Percentiles rank a stretch among this genome's conserved stretches.
Conservation (phyloP, 2,888 invertebrate genomes). For the Ashinkailepas kermadecensis region DNA sequence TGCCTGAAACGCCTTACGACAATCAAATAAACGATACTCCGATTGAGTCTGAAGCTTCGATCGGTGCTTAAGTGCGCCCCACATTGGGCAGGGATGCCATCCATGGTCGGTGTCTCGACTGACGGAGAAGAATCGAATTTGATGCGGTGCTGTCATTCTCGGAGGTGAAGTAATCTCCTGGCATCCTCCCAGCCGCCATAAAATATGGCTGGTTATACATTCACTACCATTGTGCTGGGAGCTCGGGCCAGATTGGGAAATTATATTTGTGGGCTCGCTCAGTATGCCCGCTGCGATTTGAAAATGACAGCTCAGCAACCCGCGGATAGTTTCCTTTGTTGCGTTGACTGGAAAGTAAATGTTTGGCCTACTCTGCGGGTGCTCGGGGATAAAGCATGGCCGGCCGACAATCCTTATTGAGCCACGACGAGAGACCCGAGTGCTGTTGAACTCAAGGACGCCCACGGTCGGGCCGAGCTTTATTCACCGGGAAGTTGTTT, state of each 20-base stretch:
- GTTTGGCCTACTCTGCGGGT: background rate
- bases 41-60: no score
- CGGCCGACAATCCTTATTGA: background rate
- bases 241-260: slow-evolving; percentile 7
- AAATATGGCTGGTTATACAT: slow-evolving; percentile 9
- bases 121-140: no score
- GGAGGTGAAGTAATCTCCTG: no score
- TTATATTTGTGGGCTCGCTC: background rate
- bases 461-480: background rate
- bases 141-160: no score
- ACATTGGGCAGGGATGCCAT: no score
- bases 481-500: background rate
- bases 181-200: background rate
- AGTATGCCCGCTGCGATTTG: background rate
- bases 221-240: background rate
- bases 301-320: background rate
- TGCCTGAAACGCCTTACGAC: no score
- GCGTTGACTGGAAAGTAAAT: slow-evolving; percentile 5
- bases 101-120: no score
- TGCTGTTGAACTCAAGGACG: background rate
- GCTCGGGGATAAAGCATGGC: background rate
- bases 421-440: background rate
- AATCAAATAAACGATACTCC: no score
- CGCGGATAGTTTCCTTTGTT: background rate
- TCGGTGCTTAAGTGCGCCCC: no score